Percentiles rank a stretch among this genome's conserved stretches.
These are phyloP conservation scores for Malthinus seriepunctatus DNA, from an alignment of 2,888 invertebrate species.

Conservation along the genomic window DNA sequence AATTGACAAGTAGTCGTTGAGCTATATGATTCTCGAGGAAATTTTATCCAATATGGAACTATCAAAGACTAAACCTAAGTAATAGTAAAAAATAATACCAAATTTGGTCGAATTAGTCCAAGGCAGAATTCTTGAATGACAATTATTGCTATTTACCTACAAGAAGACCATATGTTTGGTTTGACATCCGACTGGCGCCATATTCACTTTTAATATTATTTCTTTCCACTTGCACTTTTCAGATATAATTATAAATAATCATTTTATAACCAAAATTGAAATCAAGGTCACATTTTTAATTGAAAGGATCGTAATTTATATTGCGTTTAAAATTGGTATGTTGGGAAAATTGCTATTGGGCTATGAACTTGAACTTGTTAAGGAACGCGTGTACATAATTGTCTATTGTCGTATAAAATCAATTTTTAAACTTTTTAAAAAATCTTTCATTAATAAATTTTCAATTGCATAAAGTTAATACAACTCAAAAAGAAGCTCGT, in stretches of 20 bases:
- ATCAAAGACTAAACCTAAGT: conserved; percentile 26
- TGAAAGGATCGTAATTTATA: not conserved
- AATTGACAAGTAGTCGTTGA: conserved; percentile 10
- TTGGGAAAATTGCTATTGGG: too few relatives aligned
- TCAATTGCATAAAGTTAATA: too few relatives aligned
- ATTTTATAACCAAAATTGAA: not conserved
- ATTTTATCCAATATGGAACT: conserved; percentile 15
- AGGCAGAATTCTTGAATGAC: conserved; percentile 29
- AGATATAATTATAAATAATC: not conserved
- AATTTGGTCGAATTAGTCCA: conserved; percentile 42
- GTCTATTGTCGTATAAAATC: too few relatives aligned
- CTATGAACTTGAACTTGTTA: too few relatives aligned
- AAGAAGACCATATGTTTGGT: conserved; percentile 18
- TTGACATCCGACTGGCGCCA: conserved; percentile 16
- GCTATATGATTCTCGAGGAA: not conserved
- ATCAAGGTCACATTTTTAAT: not conserved
- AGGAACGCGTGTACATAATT: too few relatives aligned
- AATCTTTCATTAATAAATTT: too few relatives aligned
- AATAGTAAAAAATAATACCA: conserved; percentile 39
- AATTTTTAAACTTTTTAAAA: too few relatives aligned
- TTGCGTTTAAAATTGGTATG: conserved; percentile 1
- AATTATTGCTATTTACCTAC: conserved; percentile 6
- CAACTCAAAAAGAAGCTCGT: too few relatives aligned
- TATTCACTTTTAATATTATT: conserved; percentile 5
- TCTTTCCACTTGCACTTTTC: not conserved